Base-by-base conservation (phyloP, 2,888 invertebrate species). In the Rhamphomyia laevipes region DNA sequence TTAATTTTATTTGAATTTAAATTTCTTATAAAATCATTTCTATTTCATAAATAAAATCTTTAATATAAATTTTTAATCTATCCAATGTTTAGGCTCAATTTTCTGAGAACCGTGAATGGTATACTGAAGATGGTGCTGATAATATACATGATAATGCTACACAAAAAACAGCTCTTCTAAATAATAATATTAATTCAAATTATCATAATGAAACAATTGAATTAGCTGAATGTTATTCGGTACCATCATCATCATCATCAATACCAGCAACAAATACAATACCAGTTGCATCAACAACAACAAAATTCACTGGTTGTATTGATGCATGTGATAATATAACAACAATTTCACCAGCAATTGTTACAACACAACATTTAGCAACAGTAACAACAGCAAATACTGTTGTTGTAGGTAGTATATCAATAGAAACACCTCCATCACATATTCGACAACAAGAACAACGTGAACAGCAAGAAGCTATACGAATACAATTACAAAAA, bases 381-480 rank as follows among this genome's bases (percentile, higher is more conserved):
- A 48, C 47, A 46, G 62, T 65, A 23, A 65, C 66, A 46, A 64
- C 64, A 27, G 53, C 58, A 41, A 62, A 64, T 43, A 67, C 65
- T 53, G 59, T 63, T n/a, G 61, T 70, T 37, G 66, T 68, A 49
- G 67, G 67, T 45, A 68, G 68, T 57, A 68, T 68, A 50, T 68
- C 70, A 11, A 59, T 68, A 44, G 70, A 68, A 53, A 63, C 67
- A 31, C 69, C 70, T 10, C 68, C 69, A 5, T 61, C 66, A 2
- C 63, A 66, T 46, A 59, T 68, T 48, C 42, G 51, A 49, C n/a
- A 45, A 52, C 33, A 45, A 45, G 30, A 55, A 51, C 10, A 41
- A 49, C 44, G 52, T 52, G 33, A 49, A 52, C 13, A 47, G 51
- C 30, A 41, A 47, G 31, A 55, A 51, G 12, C 51, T 38, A 2